These are phyloP conservation scores for Melanitta fusca DNA, from an alignment of 2,797 vertebrate genomes.

Conservation along the genomic window DNA sequence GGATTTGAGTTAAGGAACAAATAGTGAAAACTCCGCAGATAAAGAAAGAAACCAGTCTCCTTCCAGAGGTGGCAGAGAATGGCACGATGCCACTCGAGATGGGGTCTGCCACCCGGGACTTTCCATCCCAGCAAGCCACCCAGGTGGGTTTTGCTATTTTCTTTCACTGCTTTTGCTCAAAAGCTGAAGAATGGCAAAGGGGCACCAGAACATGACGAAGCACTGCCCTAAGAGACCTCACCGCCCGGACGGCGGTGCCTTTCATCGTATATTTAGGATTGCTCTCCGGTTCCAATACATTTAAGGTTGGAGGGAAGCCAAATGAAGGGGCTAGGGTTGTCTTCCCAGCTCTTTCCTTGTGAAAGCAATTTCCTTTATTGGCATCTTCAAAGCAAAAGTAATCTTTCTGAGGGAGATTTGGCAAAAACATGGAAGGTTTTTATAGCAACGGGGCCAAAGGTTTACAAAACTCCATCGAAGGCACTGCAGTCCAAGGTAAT, in stretches of 20 bases:
- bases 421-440: conserved; percentile 54
- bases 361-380: conserved; percentile 66
- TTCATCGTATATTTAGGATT: background rate
- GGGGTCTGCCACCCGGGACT: background rate
- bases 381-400: conserved; percentile 53
- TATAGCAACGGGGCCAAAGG: conserved; percentile 46
- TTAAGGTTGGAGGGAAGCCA: conserved; percentile 40
- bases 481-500: background rate
- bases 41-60: background rate
- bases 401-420: conserved; percentile 47
- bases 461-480: conserved; percentile 46
- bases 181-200: background rate
- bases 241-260: background rate
- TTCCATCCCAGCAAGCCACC: background rate
- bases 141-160: rapidly evolving
- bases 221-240: background rate
- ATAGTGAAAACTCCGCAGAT: background rate
- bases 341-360: background rate
- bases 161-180: background rate
- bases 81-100: background rate
- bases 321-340: conserved; percentile 37
- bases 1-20: background rate
- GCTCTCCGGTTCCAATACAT: conserved; percentile 1
- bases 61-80: background rate
- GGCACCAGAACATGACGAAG: background rate